These are phyloP conservation scores for Cardiocondyla obscurior DNA, from an alignment of 1,140 invertebrate genomes.

Conservation along the genomic window DNA sequence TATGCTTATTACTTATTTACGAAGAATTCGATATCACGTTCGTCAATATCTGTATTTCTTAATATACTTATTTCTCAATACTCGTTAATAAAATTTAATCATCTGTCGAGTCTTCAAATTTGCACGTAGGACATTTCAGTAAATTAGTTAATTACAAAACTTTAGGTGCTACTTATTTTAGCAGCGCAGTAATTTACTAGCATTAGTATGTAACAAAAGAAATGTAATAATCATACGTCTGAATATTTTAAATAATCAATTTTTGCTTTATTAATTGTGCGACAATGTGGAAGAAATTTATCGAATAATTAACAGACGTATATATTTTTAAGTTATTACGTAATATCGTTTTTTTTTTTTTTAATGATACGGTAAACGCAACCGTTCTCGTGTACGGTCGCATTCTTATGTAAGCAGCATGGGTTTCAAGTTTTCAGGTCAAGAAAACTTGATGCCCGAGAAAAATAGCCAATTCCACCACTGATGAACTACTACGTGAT, in stretches of 20 bases:
- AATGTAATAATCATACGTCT: neutral
- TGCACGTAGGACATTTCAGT: neutral
- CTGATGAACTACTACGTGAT: slow-evolving; percentile 72
- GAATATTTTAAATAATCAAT: neutral
- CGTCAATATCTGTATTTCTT: neutral
- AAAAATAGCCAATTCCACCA: slow-evolving; percentile 68
- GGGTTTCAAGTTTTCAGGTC: slow-evolving; percentile 70
- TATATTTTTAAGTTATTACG: neutral
- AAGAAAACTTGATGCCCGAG: slow-evolving; percentile 70
- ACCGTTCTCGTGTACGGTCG: neutral
- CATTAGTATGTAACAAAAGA: too few relatives aligned
- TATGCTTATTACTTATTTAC: neutral
- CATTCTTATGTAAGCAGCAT: slow-evolving; percentile 31
- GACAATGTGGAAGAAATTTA: neutral
- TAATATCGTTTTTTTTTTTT: neutral
- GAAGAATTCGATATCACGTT: neutral
- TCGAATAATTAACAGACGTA: neutral
- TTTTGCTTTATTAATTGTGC: neutral
- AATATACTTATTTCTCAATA: neutral
- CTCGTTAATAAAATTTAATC: neutral
- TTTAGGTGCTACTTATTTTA: neutral
- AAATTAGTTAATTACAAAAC: neutral
- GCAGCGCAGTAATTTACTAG: neutral
- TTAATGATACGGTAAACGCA: neutral
- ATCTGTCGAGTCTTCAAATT: neutral